Percentiles rank a stretch among this genome's conserved stretches.
phyloP scores from a whole-genome alignment of 2,888 invertebrate species.

The Neocrepidodera transversa region DNA sequence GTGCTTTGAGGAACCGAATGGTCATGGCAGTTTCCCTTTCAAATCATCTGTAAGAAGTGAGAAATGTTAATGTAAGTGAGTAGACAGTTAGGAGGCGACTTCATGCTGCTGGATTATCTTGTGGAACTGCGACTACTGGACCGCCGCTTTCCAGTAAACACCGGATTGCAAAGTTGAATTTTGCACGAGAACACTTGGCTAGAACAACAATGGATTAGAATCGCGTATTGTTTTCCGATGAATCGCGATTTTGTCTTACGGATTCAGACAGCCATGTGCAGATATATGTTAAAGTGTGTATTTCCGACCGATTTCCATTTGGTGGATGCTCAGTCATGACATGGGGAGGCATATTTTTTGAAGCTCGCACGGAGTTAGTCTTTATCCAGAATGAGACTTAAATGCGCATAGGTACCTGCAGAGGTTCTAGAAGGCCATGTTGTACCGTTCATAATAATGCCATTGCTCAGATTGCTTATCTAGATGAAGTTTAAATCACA shows the following conservation, averaged over 20 bases:
- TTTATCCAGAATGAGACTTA: slow-evolving; percentile 6
- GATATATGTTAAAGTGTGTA: background rate
- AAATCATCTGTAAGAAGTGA: background rate
- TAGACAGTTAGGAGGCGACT: too few relatives aligned
- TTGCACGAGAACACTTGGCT: background rate
- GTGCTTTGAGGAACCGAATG: background rate
- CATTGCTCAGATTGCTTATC: background rate
- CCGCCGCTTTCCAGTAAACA: background rate
- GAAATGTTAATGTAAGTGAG: too few relatives aligned
- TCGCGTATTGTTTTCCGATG: background rate
- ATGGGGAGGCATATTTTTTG: slow-evolving; percentile 12
- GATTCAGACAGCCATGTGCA: background rate
- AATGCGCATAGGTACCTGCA: too few relatives aligned
- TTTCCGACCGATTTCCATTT: background rate
- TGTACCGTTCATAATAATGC: background rate
- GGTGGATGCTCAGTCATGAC: slow-evolving; percentile 13
- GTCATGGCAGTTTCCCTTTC: background rate
- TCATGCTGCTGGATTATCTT: too few relatives aligned
- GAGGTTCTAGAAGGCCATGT: too few relatives aligned
- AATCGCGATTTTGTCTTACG: background rate
- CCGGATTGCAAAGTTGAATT: background rate
- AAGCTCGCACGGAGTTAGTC: slow-evolving; percentile 5
- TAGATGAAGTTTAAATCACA: background rate
- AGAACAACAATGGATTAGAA: too few relatives aligned
- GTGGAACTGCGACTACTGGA: background rate